A percentile compares a stretch with the other conserved stretches of the same genome.
These are phyloP conservation scores for Phrynocephalus guinanensis DNA, from an alignment of 2,797 vertebrate genomes.

Conservation along the genomic window DNA sequence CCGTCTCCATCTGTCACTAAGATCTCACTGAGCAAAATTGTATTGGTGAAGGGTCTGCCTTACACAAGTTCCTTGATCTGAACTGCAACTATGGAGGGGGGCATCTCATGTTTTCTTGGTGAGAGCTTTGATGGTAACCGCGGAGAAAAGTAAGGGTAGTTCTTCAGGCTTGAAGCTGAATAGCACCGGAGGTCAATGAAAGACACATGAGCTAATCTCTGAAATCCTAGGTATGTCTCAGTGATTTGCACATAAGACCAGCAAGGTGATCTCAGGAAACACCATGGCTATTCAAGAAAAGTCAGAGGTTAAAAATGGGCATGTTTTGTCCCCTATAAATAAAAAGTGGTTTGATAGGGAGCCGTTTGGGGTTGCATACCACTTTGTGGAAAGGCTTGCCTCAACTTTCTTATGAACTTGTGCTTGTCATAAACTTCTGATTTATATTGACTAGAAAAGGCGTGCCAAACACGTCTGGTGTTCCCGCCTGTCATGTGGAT, in stretches of 20 bases:
- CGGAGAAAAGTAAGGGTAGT: slow-evolving; percentile 45
- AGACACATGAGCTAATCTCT: slow-evolving; percentile 45
- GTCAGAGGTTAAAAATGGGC: slow-evolving; percentile 41
- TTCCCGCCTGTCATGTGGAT: slow-evolving; percentile 31
- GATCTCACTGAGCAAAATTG: slow-evolving; percentile 22
- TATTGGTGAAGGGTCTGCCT: slow-evolving; percentile 32
- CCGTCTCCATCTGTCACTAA: slow-evolving; percentile 41
- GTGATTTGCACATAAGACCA: slow-evolving; percentile 36
- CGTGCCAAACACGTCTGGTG: slow-evolving; percentile 6
- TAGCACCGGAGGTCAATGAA: slow-evolving; percentile 38
- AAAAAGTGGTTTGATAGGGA: slow-evolving; percentile 40
- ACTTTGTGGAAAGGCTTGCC: slow-evolving; percentile 36
- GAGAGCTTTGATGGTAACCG: slow-evolving; percentile 54
- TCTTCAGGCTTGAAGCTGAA: slow-evolving; percentile 36
- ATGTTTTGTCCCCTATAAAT: slow-evolving; percentile 50
- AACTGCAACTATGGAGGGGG: slow-evolving; percentile 2
- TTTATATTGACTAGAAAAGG: slow-evolving; percentile 48
- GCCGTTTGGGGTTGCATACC: slow-evolving; percentile 6
- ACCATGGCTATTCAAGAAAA: slow-evolving; percentile 34
- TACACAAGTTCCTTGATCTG: slow-evolving; percentile 51
- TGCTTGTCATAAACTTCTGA: slow-evolving; percentile 44
- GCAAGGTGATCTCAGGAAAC: slow-evolving; percentile 45
- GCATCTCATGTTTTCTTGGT: slow-evolving; percentile 26
- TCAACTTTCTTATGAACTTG: slow-evolving; percentile 57
- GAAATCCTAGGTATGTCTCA: slow-evolving; percentile 13